These are phyloP conservation scores for Heliconius ethilla DNA, from an alignment of 2,888 invertebrate species.

Conservation along the genomic window DNA sequence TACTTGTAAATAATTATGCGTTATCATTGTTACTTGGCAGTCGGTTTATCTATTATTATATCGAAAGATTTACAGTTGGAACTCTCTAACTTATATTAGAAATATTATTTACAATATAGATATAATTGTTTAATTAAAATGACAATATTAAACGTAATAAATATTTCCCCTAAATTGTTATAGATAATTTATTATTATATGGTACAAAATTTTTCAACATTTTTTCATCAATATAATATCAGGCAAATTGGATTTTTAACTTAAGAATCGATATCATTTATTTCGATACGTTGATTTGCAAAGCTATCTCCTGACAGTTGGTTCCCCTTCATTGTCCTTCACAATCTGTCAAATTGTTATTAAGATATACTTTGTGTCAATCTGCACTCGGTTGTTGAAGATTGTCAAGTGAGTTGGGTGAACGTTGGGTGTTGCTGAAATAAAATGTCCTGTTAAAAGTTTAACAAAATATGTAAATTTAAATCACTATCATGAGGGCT, in stretches of 20 bases:
- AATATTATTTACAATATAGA: background rate
- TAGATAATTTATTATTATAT: too few relatives aligned
- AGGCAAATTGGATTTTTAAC: background rate
- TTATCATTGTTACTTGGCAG: background rate
- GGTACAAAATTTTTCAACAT: too few relatives aligned
- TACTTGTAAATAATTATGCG: background rate
- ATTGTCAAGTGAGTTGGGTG: conserved; percentile 52
- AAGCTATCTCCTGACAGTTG: background rate
- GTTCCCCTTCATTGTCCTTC: background rate
- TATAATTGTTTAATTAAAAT: background rate
- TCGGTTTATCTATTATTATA: background rate
- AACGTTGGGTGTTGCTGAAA: conserved; percentile 42
- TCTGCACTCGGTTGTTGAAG: conserved; percentile 23
- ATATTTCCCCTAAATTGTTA: too few relatives aligned
- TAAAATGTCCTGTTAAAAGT: conserved; percentile 43
- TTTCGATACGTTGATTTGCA: background rate
- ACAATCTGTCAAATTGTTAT: conserved; percentile 13
- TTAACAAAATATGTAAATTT: conserved; percentile 64
- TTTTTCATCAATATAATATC: background rate
- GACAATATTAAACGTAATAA: too few relatives aligned
- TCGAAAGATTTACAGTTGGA: background rate
- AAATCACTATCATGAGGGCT: conserved; percentile 66
- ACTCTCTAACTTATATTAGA: background rate
- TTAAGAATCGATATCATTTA: background rate
- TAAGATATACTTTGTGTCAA: conserved; percentile 9